phyloP scores from a whole-genome alignment of 35 echinoderm and acorn worm species.

The Strongylocentrotus purpuratus region DNA sequence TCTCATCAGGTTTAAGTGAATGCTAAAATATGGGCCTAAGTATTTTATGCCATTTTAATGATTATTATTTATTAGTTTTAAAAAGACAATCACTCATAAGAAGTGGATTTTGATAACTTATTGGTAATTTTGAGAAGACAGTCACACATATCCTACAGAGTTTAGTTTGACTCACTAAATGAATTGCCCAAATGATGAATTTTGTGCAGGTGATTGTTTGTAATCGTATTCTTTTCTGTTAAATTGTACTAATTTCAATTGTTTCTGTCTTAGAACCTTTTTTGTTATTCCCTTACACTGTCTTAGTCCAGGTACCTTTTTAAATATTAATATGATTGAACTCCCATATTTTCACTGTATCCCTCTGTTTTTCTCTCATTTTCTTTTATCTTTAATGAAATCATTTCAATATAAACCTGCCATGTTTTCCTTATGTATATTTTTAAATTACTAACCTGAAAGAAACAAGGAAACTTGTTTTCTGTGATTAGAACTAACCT shows the following conservation, averaged over 20 bases:
- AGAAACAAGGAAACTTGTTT: conserved; percentile 3
- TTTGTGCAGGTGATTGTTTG: neutral
- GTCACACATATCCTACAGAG: neutral
- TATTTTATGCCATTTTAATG: neutral
- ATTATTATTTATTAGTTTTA: neutral
- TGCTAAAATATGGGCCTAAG: neutral
- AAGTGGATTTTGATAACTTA: neutral
- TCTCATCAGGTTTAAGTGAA: neutral
- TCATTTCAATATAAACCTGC: neutral
- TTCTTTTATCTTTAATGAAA: neutral
- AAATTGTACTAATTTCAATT: neutral
- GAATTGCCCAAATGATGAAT: neutral
- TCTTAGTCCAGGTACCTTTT: neutral
- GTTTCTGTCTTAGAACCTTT: neutral
- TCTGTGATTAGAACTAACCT: neutral
- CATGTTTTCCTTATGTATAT: neutral
- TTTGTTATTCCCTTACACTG: neutral
- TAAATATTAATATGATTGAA: neutral
- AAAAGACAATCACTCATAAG: neutral
- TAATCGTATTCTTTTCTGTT: neutral
- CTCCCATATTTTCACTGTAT: neutral
- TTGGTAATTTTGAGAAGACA: neutral
- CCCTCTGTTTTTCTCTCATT: neutral
- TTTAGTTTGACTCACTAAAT: neutral
- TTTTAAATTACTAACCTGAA: neutral